Evolutionary conservation across 2,113 vertebrate genomes (phyloP), one percentile per base, ranked within the genome.

Genomic region (Ailurus styani): DNA sequence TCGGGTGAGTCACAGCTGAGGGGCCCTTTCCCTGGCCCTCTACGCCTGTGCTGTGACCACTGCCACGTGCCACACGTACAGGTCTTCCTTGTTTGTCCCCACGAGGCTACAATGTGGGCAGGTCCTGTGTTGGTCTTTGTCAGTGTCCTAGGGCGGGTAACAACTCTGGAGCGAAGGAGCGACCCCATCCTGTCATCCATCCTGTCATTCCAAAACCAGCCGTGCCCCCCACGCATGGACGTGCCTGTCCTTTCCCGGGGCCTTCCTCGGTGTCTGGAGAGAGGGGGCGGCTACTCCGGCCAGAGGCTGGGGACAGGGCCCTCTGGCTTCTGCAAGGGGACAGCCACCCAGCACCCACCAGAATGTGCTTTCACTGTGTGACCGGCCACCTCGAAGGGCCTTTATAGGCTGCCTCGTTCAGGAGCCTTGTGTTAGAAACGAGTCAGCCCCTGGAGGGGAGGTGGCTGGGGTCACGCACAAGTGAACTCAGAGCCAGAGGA

Each of bases 51-150:
- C 31, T 50, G n/a, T 79, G 34, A 17, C 57, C 55, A 21, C 47
- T 45, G 57, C 40, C 4, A 0, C 15, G 6, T 0, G 0, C 20
- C 18, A 3, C 27, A 14, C 3, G 10, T 34, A 17, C 10, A 7
- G 10, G 45, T 13, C 34, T 27, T 34, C 3, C 21, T 85, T 0
- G 0, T 27, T 15, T 64, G 29, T 18, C 34, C 82, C 66, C 11
- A 9, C 0, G 8, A 29, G 82, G 27, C 60, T 60, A 1, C 29
- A 45, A 14, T 7, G 8, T 54, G 42, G 42, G 57, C 5, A 52
- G 29, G 45, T n/a, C 25, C 31, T 29, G 2, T 31, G 50, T 6
- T 21, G 17, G 40, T 52, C 25, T 91, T 37, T 72, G 37, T 25
- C n/a, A 18, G 0, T 54, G 20, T 70, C 84, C 14, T 34, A 8